A percentile compares a stretch with the other conserved stretches of the same genome.
phyloP scores from a whole-genome alignment of 92 coral and sea anemone species.

The Heteractis magnifica region DNA sequence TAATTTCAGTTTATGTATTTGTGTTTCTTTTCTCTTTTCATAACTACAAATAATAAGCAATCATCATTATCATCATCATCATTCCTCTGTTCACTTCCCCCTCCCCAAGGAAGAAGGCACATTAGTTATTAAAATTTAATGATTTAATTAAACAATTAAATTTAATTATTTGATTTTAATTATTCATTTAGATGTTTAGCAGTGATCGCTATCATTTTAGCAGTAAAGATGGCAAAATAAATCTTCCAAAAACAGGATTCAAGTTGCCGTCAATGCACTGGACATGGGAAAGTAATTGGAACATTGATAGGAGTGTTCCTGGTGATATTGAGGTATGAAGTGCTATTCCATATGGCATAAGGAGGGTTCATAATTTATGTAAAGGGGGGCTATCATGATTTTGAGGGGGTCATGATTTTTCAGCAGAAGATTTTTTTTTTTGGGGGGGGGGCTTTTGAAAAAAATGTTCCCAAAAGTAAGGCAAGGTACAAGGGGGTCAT shows the following conservation, averaged over 20 bases:
- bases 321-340: slow-evolving; percentile 78
- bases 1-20: neutral
- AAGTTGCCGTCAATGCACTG: slow-evolving; percentile 81
- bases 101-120: no score
- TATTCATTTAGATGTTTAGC: slow-evolving; percentile 60
- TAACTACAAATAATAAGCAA: neutral
- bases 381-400: neutral
- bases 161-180: neutral
- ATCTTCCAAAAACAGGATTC: slow-evolving; percentile 79
- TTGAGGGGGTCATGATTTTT: neutral
- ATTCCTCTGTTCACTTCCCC: no score
- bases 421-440: no score
- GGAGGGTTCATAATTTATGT: no score
- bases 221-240: slow-evolving; percentile 77
- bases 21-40: neutral
- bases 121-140: no score
- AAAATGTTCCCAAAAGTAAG: no score
- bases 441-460: no score
- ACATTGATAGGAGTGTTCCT: slow-evolving; percentile 68
- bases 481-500: no score
- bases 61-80: no score
- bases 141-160: neutral
- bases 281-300: slow-evolving; percentile 98
- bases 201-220: slow-evolving; percentile 92
- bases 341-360: neutral